These are phyloP conservation scores for Catostomus latipinnis DNA, from an alignment of 2,797 vertebrate species.

Conservation along the genomic window DNA sequence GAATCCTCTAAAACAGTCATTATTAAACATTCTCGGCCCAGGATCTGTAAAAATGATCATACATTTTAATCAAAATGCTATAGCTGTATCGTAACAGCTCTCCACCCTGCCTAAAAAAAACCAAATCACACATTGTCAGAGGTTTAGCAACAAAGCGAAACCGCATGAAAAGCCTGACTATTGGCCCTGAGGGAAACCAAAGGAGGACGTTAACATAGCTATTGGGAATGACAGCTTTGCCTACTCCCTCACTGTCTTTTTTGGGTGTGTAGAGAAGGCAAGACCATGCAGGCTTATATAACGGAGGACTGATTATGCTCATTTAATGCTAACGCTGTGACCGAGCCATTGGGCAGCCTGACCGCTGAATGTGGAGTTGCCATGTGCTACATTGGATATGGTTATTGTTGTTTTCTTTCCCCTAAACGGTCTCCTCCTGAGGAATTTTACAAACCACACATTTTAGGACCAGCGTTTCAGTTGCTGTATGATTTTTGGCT, in stretches of 20 bases:
- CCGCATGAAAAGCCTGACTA: slow-evolving; percentile 34
- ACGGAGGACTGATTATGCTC: slow-evolving; percentile 52
- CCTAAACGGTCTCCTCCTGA: not conserved
- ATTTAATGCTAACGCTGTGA: slow-evolving; percentile 6
- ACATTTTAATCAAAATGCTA: not conserved
- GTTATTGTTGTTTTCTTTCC: not conserved
- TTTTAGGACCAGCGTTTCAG: no score
- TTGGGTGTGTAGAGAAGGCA: slow-evolving; percentile 42
- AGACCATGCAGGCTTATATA: slow-evolving; percentile 59
- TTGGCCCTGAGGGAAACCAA: slow-evolving; percentile 50
- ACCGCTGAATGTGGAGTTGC: not conserved
- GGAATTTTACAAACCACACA: not conserved
- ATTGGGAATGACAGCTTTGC: slow-evolving; percentile 65
- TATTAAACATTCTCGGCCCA: no score
- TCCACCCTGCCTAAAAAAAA: slow-evolving; percentile 16
- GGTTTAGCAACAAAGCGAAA: slow-evolving; percentile 37
- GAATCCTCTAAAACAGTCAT: not conserved
- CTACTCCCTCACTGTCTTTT: slow-evolving; percentile 42
- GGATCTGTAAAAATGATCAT: not conserved
- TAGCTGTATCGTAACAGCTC: not conserved
- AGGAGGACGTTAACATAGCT: slow-evolving; percentile 52
- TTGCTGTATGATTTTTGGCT: no score
- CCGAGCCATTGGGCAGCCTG: not conserved
- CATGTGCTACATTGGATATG: not conserved
- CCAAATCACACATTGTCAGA: not conserved